Percentiles rank a stretch among this genome's conserved stretches.
Conservation (phyloP, 1,140 invertebrate species). For the Papilio xuthus region DNA sequence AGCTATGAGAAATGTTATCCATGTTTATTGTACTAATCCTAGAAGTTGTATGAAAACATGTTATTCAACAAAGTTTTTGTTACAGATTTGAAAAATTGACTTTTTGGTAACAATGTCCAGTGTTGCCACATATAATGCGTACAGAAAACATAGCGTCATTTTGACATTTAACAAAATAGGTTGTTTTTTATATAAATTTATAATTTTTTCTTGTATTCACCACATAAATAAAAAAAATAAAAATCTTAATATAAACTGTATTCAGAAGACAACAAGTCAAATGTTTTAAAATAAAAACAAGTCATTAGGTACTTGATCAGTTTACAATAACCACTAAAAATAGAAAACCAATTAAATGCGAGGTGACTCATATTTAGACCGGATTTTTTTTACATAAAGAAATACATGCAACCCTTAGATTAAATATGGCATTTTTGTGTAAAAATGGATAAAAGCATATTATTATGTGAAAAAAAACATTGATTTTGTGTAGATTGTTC, state of each 20-base stretch:
- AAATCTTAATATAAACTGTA: conserved; percentile 30
- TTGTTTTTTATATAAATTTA: conserved; percentile 22
- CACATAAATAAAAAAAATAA: conserved; percentile 42
- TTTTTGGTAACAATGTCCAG: conserved; percentile 67
- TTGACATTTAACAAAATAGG: conserved; percentile 28
- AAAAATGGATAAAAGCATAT: not conserved
- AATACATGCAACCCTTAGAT: conserved; percentile 7
- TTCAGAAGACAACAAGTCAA: conserved; percentile 40
- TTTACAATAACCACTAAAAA: conserved; percentile 42
- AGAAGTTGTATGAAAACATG: conserved; percentile 71
- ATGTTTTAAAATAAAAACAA: conserved; percentile 45
- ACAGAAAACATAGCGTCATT: not conserved
- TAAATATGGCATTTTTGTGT: not conserved
- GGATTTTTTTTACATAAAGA: conserved; percentile 26
- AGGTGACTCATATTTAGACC: conserved; percentile 46
- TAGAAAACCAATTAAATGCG: conserved; percentile 53
- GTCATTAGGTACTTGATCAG: conserved; percentile 38
- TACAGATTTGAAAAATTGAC: conserved; percentile 64
- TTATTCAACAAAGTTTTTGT: conserved; percentile 62
- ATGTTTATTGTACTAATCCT: conserved; percentile 77
- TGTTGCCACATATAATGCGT: conserved; percentile 26
- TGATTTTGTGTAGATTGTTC: too few species aligned
- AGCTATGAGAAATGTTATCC: conserved; percentile 61
- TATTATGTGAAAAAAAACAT: too few species aligned
- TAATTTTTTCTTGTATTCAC: not conserved